phyloP scores from a whole-genome alignment of 2,797 vertebrate species.

The Rhabdophis nuchalis region DNA sequence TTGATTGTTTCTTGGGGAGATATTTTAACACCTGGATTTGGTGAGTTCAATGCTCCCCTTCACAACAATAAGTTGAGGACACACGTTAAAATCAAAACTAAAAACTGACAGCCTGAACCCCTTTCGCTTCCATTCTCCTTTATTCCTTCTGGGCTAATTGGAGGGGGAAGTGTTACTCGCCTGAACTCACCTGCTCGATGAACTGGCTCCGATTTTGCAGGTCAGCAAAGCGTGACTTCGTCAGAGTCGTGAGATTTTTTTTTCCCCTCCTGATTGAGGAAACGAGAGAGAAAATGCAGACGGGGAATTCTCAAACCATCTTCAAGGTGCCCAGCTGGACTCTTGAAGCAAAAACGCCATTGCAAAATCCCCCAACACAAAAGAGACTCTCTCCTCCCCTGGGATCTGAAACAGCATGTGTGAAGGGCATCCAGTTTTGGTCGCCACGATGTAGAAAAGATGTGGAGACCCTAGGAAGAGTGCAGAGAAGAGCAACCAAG shows the following conservation, averaged over 20 bases:
- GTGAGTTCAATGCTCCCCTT: neutral
- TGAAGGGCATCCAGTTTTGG: no score
- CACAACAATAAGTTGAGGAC: conserved; percentile 1
- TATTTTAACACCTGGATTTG: neutral
- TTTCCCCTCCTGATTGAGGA: neutral
- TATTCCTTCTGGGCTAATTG: conserved; percentile 15
- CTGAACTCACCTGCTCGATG: conserved; percentile 39
- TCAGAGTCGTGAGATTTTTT: conserved; percentile 15
- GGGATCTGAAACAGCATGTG: neutral
- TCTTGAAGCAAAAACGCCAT: neutral
- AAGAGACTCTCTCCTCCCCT: neutral
- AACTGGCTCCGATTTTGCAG: conserved; percentile 35
- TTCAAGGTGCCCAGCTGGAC: neutral
- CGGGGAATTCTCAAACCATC: neutral
- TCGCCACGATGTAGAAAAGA: no score
- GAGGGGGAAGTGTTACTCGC: conserved; percentile 20
- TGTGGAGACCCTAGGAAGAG: no score
- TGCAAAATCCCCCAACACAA: neutral
- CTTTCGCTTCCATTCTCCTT: neutral
- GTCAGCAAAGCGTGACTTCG: conserved; percentile 32
- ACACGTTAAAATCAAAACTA: conserved; percentile 33
- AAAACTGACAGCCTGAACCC: conserved; percentile 18
- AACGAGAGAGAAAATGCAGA: neutral
- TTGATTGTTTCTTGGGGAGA: neutral
- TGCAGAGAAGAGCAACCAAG: no score